These are phyloP conservation scores for Dendrocincla fuliginosa DNA, from an alignment of 2,797 vertebrate species.

Conservation along the genomic window DNA sequence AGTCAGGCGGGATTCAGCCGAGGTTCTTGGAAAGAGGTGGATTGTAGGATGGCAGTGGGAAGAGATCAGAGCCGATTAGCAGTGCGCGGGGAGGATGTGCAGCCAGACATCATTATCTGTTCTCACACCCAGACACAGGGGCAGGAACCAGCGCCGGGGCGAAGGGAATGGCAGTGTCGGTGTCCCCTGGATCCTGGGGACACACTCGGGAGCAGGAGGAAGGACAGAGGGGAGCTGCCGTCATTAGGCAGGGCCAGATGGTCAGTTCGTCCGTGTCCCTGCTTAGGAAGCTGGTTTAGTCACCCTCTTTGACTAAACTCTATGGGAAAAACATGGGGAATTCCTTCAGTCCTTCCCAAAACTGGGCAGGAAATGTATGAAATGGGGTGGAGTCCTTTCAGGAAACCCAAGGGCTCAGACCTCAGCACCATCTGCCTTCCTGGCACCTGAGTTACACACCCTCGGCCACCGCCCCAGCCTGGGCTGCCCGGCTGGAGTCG, in stretches of 20 bases:
- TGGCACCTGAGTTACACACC: neutral
- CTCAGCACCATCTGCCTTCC: neutral
- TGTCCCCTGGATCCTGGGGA: neutral
- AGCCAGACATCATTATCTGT: neutral
- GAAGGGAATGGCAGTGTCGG: rapidly evolving
- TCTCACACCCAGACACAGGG: neutral
- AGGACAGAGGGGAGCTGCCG: neutral
- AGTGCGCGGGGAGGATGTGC: neutral
- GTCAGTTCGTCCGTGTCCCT: neutral
- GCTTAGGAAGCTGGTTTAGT: neutral
- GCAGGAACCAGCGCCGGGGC: neutral
- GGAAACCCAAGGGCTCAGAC: neutral
- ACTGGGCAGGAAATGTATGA: neutral
- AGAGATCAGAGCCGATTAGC: neutral
- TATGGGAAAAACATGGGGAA: neutral
- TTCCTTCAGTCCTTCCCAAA: neutral
- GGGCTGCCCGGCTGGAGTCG: neutral
- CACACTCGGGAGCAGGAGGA: rapidly evolving
- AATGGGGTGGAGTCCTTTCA: neutral
- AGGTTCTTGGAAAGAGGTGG: slow-evolving; percentile 35
- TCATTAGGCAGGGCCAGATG: neutral
- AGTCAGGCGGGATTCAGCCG: neutral
- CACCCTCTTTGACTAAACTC: neutral
- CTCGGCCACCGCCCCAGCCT: neutral
- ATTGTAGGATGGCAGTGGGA: neutral